Evolutionary conservation across 2,797 vertebrate genomes (phyloP), one percentile per base, ranked within the genome.

Genomic region (Coreius guichenoti): DNA sequence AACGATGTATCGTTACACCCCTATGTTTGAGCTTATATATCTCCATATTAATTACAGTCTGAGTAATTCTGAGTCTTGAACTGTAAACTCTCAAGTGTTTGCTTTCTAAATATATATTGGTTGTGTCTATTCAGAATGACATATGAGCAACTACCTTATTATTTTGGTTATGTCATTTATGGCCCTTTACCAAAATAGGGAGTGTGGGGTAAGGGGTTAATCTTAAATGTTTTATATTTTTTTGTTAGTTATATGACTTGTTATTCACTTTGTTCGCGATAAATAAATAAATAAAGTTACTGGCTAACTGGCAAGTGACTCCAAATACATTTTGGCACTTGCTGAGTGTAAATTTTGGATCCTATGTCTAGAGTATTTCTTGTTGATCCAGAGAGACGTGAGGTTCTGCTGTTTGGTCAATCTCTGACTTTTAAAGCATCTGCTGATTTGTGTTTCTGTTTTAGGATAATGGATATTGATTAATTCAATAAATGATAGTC

Each of bases 401-500:
- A 23, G 13, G n/a, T 31, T 51, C 31, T 58, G 31, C 56, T 65
- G 39, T n/a, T 74, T 36, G 47, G 9, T 36, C 43, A 7, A 31
- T 65, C 5, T 72, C 43, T 29, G 21, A 49, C 45, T 49, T 13
- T 74, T 19, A 67, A 67, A 83, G 14, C 5, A 29, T 70, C 68
- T 5, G 14, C 26, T 58, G 36, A 72, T 83, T 51, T 29, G 72
- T 49, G 31, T 74, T 36, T 47, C 49, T 70, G 68, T 82, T 82
- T 58, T 31, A 72, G 23, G 23, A 72, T 76, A 76, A 78, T 77
- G 39, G 82, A 43, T 56, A 78, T 82, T 82, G 49, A 72, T 82
- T 45, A 12, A 45, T 82, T 82, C 19, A 72, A 58, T 77, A 87
- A 72, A 83, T 83, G n/a, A 81, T 61, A 67, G 68, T 72, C 86